phyloP scores from a whole-genome alignment of 2,888 invertebrate species.

The Drosophila neutralis region DNA sequence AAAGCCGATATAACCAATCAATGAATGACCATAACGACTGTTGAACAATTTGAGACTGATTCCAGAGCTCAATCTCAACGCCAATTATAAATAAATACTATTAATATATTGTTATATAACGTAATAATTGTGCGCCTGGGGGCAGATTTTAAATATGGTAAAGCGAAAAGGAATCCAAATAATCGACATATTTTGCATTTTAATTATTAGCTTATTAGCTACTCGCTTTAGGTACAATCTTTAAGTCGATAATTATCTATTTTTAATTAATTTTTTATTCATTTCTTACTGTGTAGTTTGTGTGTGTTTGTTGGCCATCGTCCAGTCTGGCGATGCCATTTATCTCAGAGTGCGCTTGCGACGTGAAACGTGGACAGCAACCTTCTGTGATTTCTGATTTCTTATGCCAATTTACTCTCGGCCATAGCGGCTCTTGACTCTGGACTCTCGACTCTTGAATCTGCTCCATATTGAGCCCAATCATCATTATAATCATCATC shows the following conservation, averaged over 20 bases:
- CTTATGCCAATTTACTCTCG: slow-evolving; percentile 79
- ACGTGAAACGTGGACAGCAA: slow-evolving; percentile 59
- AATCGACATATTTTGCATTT: not conserved
- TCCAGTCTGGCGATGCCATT: slow-evolving; percentile 62
- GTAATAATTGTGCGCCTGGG: not conserved
- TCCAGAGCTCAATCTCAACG: not conserved
- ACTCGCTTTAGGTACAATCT: not conserved
- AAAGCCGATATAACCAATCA: not conserved
- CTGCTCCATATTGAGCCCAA: slow-evolving; percentile 71
- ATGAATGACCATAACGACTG: not conserved
- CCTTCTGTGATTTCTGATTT: slow-evolving; percentile 82
- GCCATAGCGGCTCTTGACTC: slow-evolving; percentile 39
- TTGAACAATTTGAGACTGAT: not conserved
- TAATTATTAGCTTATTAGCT: not conserved
- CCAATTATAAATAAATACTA: not conserved
- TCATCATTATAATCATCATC: slow-evolving; percentile 51
- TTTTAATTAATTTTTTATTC: not conserved
- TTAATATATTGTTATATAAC: not conserved
- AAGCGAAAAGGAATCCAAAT: not conserved
- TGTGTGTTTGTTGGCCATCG: slow-evolving; percentile 20
- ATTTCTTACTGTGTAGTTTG: slow-evolving; percentile 5
- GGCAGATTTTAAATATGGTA: not conserved
- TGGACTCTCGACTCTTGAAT: slow-evolving; percentile 12
- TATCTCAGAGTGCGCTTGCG: slow-evolving; percentile 62
- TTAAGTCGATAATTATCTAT: not conserved